Evolutionary conservation across 2,797 vertebrate species (phyloP), one percentile per base, ranked within the genome.

Genomic region (Toxotes lorentzi): DNA sequence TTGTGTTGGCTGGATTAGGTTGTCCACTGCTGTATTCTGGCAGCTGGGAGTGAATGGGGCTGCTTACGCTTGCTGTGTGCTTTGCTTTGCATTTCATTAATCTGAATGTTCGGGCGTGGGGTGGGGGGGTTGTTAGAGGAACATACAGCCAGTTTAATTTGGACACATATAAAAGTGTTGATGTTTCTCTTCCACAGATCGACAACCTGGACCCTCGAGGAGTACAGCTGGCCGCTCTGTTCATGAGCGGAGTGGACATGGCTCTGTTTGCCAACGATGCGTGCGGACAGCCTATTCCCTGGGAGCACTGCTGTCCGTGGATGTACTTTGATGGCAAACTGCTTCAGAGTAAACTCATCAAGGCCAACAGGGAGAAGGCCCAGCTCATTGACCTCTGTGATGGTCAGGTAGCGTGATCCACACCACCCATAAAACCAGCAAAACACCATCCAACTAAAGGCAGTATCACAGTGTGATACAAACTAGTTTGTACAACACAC

Each of bases 331-430:
- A 99, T 70, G 98, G 98, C 76, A 98, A 99, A 70, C 95, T 99
- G 86, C 96, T 99, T 82, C 98, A 99, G 93, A 97, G 96, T 90
- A 98, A 98, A 92, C 96, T 99, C 88, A 95, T 96, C 87, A 95
- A 94, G 94, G 96, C 97, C 91, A 97, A 93, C 92, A 94, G 97
- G 92, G 97, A 98, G 90, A 98, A 97, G 92, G 96, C 96, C 87
- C 97, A 96, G 23, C 97, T 99, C 93, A 96, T 98, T 88, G 97
- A 98, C 97, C 97, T 99, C 97, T 99, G 98, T 97, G 97, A 98
- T 85, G 97, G 97, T 97, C 98, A 99, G 98, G 97, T 98, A 96
- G 53, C 94, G 88, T 59, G 65, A 45, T 50, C 65, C 30, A 23
- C 66, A 60, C 35, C 61, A 19, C 11, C 7, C 56, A 30, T 24